These are phyloP conservation scores for Neodiprion pinetum DNA, from an alignment of 1,140 invertebrate genomes.

Conservation along the genomic window DNA sequence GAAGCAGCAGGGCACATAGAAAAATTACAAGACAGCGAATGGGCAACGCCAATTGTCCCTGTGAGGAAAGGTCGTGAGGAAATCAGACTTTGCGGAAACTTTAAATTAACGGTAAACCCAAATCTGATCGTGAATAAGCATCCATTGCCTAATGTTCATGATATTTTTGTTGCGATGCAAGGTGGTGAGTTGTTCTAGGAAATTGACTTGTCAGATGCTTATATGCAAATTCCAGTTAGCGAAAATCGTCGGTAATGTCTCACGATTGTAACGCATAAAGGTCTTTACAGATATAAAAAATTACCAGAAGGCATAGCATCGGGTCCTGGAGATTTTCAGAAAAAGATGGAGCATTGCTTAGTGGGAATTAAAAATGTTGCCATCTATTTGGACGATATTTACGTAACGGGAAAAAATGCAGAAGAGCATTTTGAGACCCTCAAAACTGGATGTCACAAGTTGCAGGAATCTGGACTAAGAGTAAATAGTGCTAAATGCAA, in stretches of 20 bases:
- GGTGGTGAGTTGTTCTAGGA: conserved; percentile 26
- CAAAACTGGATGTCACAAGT: conserved; percentile 28
- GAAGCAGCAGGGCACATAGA: conserved; percentile 24
- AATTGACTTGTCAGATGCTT: conserved; percentile 21
- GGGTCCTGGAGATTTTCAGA: conserved; percentile 54
- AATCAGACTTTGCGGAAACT: neutral
- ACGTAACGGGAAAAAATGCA: conserved; percentile 34
- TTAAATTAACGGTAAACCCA: conserved; percentile 3
- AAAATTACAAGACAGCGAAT: conserved; percentile 27
- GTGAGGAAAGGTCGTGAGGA: neutral
- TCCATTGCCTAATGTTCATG: conserved; percentile 4
- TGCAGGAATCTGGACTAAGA: conserved; percentile 27
- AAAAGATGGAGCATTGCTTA: conserved; percentile 50
- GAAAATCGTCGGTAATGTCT: conserved; percentile 11
- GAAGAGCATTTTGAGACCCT: conserved; percentile 35
- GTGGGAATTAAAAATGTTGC: conserved; percentile 30
- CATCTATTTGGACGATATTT: conserved; percentile 48
- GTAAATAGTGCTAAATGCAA: conserved; percentile 31
- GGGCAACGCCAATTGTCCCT: conserved; percentile 27
- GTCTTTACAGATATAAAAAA: conserved; percentile 42
- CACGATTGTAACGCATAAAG: conserved; percentile 36
- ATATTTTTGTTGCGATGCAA: conserved; percentile 23
- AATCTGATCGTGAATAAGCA: neutral
- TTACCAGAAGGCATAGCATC: conserved; percentile 39
- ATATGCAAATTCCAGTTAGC: conserved; percentile 29